Evolutionary conservation across 2,888 invertebrate species (phyloP).

Genomic region (Octodonta nipae): DNA sequence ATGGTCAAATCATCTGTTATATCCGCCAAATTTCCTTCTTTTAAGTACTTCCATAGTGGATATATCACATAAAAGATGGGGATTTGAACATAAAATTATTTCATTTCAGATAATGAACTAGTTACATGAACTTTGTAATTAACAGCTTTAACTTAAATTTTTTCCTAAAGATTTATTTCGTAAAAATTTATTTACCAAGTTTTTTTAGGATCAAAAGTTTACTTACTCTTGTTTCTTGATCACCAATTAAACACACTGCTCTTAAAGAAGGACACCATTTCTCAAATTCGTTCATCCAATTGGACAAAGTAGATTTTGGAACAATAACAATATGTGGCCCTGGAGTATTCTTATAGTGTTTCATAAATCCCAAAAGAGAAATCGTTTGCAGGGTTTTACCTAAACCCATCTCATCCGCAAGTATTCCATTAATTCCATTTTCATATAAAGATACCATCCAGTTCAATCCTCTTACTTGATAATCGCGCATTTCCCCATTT

Average conservation of each 20-base stretch:
- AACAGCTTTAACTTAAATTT: too few relatives aligned
- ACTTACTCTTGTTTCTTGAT: constrained; percentile 76
- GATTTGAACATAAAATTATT: too few relatives aligned
- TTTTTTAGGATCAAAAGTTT: too few relatives aligned
- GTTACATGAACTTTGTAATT: too few relatives aligned
- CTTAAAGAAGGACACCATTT: constrained; percentile 90
- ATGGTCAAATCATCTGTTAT: too few relatives aligned
- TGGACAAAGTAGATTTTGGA: constrained; percentile 93
- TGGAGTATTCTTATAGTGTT: constrained; percentile 77
- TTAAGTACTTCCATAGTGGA: too few relatives aligned
- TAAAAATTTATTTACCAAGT: too few relatives aligned
- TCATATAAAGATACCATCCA: constrained; percentile 99
- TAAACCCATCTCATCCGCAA: constrained; percentile 99
- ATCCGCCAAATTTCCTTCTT: too few relatives aligned
- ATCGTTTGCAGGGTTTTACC: constrained; percentile 99
- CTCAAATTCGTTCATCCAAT: constrained; percentile 96
- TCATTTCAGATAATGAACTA: too few relatives aligned
- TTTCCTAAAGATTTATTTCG: too few relatives aligned
- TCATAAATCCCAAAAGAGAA: constrained; percentile 92
- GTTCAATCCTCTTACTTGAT: constrained; percentile 93
- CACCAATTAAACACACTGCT: constrained; percentile 91
- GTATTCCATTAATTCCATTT: constrained; percentile 95
- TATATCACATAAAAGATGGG: too few relatives aligned
- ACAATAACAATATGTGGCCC: constrained; percentile 98
- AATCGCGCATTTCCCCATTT: constrained; percentile 89